Base-by-base conservation (phyloP, 2,888 invertebrate species). In the Epinotia demarniana region DNA sequence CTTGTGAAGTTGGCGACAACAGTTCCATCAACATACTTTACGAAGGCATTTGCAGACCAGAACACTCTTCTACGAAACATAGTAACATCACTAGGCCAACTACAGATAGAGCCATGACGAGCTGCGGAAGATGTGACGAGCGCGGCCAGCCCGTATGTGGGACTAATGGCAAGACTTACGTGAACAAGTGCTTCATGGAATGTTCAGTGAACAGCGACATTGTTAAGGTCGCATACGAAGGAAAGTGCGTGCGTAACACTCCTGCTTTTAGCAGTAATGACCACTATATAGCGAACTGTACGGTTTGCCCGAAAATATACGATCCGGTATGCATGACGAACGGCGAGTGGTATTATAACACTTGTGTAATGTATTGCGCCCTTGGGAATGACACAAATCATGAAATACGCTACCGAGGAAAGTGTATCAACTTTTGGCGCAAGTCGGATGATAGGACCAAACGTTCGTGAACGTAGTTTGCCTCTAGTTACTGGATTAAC, bases 271-370 rank as follows among this genome's bases (percentile, higher is more conserved):
- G 19, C 18, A 19, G 12, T 19, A 2, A 8, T 12, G 57, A 19
- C 57, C n/a, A 53, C 9, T 12, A 13, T 5, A 4, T 1, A 3
- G 16, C 0, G 9, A 53, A 55, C 2, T 67, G 66, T 27, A 5
- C 27, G 2, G 6, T 85, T 0, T 92, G 92, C 57, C 86, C 88
- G 0, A 84, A 84, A 69, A 82, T 91, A 2, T 92, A 92, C 69
- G 90, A 90, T n/a, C 92, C 91, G 0, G 82, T 92, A 0, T 92
- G 92, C 57, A 88, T 84, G 0, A 81, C 86, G 0, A 86, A 89
- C 46, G 83, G 84, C 2, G 83, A 85, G 49, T 91, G 91, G 0
- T 92, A 90, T 60, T 88, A 83, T 75, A 92, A 91, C 46, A 8
- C 79, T 0, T 92, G 92, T 39, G 81, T 84, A n/a, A 81, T 91